Conservation (phyloP, 2,888 invertebrate genomes). For the Xestia ashworthii region DNA sequence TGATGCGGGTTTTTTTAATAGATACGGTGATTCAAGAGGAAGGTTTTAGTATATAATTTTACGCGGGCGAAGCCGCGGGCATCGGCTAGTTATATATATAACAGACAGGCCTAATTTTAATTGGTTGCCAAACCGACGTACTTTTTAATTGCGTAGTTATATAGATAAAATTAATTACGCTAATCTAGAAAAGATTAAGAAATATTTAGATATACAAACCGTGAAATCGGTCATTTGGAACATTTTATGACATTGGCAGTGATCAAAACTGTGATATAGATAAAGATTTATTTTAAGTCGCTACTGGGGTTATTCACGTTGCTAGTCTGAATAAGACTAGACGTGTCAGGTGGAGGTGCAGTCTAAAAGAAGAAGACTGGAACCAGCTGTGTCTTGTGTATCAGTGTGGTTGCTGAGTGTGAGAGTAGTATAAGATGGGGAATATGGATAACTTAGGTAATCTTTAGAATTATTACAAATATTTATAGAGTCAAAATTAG, state of each 20-base stretch:
- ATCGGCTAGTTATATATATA: background rate
- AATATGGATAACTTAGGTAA: slow-evolving; percentile 30
- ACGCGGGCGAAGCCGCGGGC: too few relatives aligned
- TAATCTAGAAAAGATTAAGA: slow-evolving; percentile 24
- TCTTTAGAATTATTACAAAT: background rate
- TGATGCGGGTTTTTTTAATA: too few relatives aligned
- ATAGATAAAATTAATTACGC: slow-evolving; percentile 5
- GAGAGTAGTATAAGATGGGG: background rate
- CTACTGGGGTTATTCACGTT: slow-evolving; percentile 13
- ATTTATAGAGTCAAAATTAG: background rate
- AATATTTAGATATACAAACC: slow-evolving; percentile 12
- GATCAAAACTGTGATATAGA: slow-evolving; percentile 8
- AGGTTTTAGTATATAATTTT: too few relatives aligned
- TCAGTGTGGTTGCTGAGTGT: background rate
- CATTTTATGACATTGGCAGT: slow-evolving; percentile 15
- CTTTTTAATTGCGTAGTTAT: slow-evolving; percentile 2
- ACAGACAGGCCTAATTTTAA: background rate
- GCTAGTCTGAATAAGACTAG: background rate
- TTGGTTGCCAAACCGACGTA: background rate
- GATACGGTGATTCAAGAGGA: too few relatives aligned
- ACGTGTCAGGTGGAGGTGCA: slow-evolving; percentile 18
- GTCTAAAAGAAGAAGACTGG: background rate
- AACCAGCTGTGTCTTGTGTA: background rate
- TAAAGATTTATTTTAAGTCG: background rate
- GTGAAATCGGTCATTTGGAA: slow-evolving; percentile 30